Conservation (phyloP, 2,888 invertebrate species). For the Quadroppia sp. region DNA sequence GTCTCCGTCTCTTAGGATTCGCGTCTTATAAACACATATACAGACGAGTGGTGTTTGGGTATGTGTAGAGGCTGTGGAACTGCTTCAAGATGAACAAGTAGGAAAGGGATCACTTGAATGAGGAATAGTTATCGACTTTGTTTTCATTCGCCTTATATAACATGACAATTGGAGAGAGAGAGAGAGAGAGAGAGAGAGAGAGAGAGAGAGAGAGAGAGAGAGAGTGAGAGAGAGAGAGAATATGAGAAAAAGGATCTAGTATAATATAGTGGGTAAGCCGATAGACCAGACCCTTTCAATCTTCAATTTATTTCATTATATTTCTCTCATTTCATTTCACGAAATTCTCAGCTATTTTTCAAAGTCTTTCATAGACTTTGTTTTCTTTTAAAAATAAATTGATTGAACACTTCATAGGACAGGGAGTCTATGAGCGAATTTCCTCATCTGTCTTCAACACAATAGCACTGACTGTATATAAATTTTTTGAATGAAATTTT, state of each 20-base stretch:
- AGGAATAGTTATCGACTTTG: too few species aligned
- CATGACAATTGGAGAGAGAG: too few species aligned
- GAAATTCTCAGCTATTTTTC: not conserved
- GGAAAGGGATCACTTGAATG: too few species aligned
- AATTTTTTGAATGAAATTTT: constrained; percentile 3
- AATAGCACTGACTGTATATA: too few species aligned
- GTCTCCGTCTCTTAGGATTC: not conserved
- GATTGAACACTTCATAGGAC: not conserved
- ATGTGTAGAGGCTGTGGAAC: too few species aligned
- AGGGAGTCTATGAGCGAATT: too few species aligned
- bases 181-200: constrained; percentile 5
- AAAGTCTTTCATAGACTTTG: not conserved
- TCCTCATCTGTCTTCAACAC: not conserved
- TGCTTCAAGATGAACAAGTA: too few species aligned
- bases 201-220: not conserved
- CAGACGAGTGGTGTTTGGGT: not conserved
- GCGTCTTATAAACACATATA: not conserved
- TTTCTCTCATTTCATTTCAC: not conserved
- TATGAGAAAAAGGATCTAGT: not conserved
- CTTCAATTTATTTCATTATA: not conserved
- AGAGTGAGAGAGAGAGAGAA: not conserved
- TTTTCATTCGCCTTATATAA: too few species aligned
- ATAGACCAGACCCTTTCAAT: not conserved
- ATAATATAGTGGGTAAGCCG: too few species aligned
- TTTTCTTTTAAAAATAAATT: not conserved